Evolutionary conservation across 1,140 invertebrate genomes (phyloP).

Genomic region (Camponotus pennsylvanicus): DNA sequence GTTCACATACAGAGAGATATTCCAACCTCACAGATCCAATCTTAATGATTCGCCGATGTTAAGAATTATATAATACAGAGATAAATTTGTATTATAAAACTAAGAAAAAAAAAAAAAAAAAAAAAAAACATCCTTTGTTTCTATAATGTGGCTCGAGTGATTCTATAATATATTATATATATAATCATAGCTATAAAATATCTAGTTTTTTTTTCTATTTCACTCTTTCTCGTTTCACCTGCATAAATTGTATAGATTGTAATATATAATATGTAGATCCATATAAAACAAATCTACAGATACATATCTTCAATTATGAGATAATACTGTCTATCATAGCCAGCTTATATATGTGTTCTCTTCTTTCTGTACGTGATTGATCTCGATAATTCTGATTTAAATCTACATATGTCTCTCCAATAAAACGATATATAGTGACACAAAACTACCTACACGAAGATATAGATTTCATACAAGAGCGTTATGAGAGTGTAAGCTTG

Average conservation of each 20-base stretch:
- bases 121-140: slow-evolving; percentile 16
- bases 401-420: slow-evolving; percentile 10
- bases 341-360: slow-evolving; percentile 14
- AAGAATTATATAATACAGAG: slow-evolving; percentile 16
- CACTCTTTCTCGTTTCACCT: slow-evolving; percentile 2
- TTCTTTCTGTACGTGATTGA: slow-evolving; percentile 17
- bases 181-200: slow-evolving; percentile 10
- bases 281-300: slow-evolving; percentile 11
- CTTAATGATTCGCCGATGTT: slow-evolving; percentile 7
- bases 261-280: slow-evolving; percentile 16
- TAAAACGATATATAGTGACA: slow-evolving; percentile 60
- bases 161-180: slow-evolving; percentile 29
- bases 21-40: neutral
- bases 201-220: neutral
- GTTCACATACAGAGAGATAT: slow-evolving; percentile 23
- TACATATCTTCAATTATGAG: slow-evolving; percentile 66
- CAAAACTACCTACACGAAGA: slow-evolving; percentile 62
- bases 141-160: slow-evolving; percentile 45
- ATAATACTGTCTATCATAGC: slow-evolving; percentile 76
- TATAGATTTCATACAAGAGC: slow-evolving; percentile 59
- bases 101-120: slow-evolving; percentile 41
- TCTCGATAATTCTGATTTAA: slow-evolving; percentile 8
- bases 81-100: slow-evolving; percentile 40
- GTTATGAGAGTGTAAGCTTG: slow-evolving; percentile 78
- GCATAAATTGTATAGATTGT: slow-evolving; percentile 29